Evolutionary conservation across 2,113 vertebrate species (phyloP), one percentile per base, ranked within the genome.

Genomic region (Lagenorhynchus albirostris): DNA sequence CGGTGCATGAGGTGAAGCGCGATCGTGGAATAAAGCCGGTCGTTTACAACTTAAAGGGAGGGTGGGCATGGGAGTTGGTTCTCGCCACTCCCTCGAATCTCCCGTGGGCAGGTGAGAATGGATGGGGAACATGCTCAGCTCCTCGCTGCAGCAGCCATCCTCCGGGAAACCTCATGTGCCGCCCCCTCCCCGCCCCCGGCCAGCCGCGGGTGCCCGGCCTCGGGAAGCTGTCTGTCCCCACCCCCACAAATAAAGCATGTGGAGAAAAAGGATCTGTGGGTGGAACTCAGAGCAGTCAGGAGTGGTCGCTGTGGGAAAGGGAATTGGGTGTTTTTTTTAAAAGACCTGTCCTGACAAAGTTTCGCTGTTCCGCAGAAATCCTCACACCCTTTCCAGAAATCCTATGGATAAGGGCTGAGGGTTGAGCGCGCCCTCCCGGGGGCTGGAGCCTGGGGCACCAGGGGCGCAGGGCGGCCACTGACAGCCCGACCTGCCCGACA

Each of bases 341-440:
- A 89, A 94, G 95, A 93, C 33, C 65, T 77, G 29, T 88, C 55
- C 87, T 80, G 79, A 93, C 83, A 94, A 98, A 98, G 86, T 98
- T 98, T 96, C 36, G 47, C 60, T 60, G 44, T 77, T 88, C n/a
- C 41, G 5, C 58, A 71, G 60, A 92, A 93, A 95, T 62, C 73
- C 38, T 88, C 63, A 60, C 44, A 67, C 13, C 73, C 89, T 41
- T 71, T 94, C 25, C 79, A 80, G 74, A 93, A 96, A 88, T 86
- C 67, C 60, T 89, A 58, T 44, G 25, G 31, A 70, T 41, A n/a
- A 11, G n/a, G 67, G 38, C 47, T 82, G 65, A 29, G 3, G 38
- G 74, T n/a, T 58, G 58, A 93, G 85, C 5, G 70, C 67, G 26
- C 68, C 94, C 3, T 47, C 62, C 33, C 1, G 36, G 36, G 33